phyloP scores from a whole-genome alignment of 2,113 vertebrate species.

The Otis tarda region DNA sequence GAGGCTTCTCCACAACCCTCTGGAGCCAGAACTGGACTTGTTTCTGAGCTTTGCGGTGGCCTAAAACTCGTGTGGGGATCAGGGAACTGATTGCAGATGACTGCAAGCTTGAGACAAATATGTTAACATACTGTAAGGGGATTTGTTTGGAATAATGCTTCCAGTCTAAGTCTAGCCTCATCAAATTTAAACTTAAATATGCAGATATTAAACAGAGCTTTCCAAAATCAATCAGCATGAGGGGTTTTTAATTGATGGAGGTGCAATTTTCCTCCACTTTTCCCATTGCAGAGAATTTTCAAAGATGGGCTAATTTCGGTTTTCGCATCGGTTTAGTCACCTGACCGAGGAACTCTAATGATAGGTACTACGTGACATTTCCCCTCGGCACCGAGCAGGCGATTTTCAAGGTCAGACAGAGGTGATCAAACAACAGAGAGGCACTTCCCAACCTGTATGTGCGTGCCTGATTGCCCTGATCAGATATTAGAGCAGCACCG shows the following conservation, averaged over 20 bases:
- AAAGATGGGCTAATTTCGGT: background rate
- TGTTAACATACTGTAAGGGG: background rate
- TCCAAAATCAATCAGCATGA: conserved; percentile 27
- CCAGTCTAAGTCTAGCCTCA: background rate
- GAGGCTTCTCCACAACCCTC: background rate
- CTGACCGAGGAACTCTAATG: background rate
- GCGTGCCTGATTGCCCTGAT: background rate
- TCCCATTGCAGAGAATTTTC: background rate
- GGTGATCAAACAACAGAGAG: background rate
- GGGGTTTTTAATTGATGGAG: conserved; percentile 7
- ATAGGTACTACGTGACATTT: fast-evolving
- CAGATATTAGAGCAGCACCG: background rate
- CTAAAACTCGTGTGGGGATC: background rate
- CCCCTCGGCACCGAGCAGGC: background rate
- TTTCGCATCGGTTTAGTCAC: background rate
- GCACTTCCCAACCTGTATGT: background rate
- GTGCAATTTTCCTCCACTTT: background rate
- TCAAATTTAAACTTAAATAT: conserved; percentile 25
- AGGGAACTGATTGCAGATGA: background rate
- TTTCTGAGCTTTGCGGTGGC: background rate
- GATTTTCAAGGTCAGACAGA: conserved; percentile 29
- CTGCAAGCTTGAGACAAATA: background rate
- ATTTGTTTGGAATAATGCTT: background rate
- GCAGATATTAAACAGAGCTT: conserved; percentile 23
- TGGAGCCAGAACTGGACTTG: background rate